These are phyloP conservation scores for Hystrix cristata DNA, from an alignment of 2,113 vertebrate genomes.

Conservation along the genomic window DNA sequence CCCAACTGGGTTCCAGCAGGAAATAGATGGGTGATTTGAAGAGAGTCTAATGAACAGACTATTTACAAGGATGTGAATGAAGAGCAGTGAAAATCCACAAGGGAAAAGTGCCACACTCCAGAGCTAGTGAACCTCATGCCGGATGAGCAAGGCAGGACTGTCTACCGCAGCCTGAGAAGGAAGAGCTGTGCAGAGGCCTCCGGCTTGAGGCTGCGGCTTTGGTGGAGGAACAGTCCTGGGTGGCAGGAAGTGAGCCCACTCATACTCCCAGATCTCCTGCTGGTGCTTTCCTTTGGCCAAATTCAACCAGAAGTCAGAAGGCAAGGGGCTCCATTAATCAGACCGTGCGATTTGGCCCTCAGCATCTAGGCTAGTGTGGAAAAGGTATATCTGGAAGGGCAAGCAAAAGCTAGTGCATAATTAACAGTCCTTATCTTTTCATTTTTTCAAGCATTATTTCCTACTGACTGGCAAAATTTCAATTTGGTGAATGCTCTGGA, in stretches of 20 bases:
- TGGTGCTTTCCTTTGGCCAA: not conserved
- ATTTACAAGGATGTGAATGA: constrained; percentile 11
- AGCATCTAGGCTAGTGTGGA: not conserved
- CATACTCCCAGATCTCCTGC: not conserved
- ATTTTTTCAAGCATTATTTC: not conserved
- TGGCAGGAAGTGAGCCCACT: not conserved
- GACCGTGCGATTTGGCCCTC: not conserved
- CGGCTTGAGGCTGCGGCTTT: not conserved
- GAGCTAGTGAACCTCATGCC: not conserved
- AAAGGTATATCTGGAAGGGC: not conserved
- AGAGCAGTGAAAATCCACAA: not conserved
- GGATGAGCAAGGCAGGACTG: not conserved
- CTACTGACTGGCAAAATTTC: not conserved
- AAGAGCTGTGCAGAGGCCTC: not conserved
- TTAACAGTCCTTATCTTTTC: not conserved
- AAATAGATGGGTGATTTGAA: constrained; percentile 53
- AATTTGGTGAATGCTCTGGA: not conserved
- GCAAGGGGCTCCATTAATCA: not conserved
- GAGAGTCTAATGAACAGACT: constrained; percentile 56
- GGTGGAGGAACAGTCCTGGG: not conserved
- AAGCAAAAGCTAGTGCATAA: not conserved
- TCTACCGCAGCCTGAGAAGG: not conserved
- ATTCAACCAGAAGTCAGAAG: not conserved
- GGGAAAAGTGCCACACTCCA: not conserved
- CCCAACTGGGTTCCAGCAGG: not conserved